Evolutionary conservation across 2,113 vertebrate genomes (phyloP), one percentile per base, ranked within the genome.

Genomic region (Probosciger aterrimus): DNA sequence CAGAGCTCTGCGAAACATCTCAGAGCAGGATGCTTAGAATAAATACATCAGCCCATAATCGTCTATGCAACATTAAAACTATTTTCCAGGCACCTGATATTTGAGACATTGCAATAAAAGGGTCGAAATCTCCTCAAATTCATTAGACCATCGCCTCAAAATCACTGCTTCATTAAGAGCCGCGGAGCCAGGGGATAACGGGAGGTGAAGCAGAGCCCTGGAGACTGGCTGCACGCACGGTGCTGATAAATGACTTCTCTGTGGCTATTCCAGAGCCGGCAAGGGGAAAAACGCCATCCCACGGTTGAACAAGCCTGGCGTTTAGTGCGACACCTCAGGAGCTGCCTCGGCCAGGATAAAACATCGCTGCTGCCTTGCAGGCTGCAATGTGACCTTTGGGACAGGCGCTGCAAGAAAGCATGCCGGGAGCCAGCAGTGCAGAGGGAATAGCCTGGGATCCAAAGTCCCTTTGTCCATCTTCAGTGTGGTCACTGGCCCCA

Each of bases 281-380:
- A 85, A 74, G 88, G 95, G 83, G 79, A 91, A 93, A 96, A 93
- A 91, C 33, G 77, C 83, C 81, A 88, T 90, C 88, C 86, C 83
- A 92, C 8, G 83, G 39, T n/a, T 84, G 69, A 95, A 33, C 69
- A 75, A 49, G 43, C 5, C 69, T 6, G 37, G 77, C 64, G 83
- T 68, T 78, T 20, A 86, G 77, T n/a, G 67, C 0, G 0, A 83
- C 88, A 91, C 59, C 78, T 87, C 74, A 15, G 63, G 47, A 96
- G 47, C 39, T 37, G 70, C 74, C 81, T 70, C 1, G 8, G 88
- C 57, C 18, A 17, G 64, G 35, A 71, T 11, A 37, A 89, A 77
- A n/a, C 64, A 25, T 68, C 30, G 2, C 49, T 57, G 82, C 81
- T 41, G 53, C 60, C 49, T 49, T 1, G 57, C 37, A 33, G 47